Base-by-base conservation (phyloP, 2,797 vertebrate species). In the Megalops cyprinoides region DNA sequence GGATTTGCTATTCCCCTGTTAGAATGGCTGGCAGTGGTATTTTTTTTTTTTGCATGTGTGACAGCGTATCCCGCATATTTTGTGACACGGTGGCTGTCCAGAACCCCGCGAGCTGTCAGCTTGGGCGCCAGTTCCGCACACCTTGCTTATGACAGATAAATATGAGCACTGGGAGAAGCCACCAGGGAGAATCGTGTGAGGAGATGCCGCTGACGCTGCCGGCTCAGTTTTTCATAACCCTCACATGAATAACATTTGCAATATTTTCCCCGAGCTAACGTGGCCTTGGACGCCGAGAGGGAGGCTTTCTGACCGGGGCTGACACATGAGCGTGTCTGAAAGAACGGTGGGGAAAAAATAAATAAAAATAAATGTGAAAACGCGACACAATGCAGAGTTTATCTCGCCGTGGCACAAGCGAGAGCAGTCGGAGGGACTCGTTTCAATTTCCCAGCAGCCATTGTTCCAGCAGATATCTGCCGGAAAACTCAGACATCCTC, bases 191-290 rank as follows among this genome's bases (percentile, higher is more conserved):
- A n/a, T n/a, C n/a, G 82, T 65, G 73, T 79, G 78, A 73, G 56
- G 48, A 34, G 81, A 82, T 83, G 83, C 81, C 69, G 79, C 78
- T 77, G 80, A 79, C 73, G 74, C 55, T 74, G 34, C 56, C n/a
- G 31, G 71, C 7, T 8, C 80, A 74, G 49, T 82, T 81, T 84
- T 80, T 84, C 74, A 76, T 81, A 79, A 76, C 82, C 74, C 39
- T 46, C 37, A 62, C 81, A 86, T 84, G 81, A 84, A 84, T 80
- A 85, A 74, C 74, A 82, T 82, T 79, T 77, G 44, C 78, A 78
- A 84, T 82, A 83, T 81, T 55, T 71, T 82, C 82, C 82, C 73
- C 58, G 34, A n/a, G 75, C 77, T 82, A 81, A 82, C 74, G 76
- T 55, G 74, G 49, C 80, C 75, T 81, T 83, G 79, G 79, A 81